Conservation (phyloP, 2,113 vertebrate species). For the Austrofundulus limnaeus region DNA sequence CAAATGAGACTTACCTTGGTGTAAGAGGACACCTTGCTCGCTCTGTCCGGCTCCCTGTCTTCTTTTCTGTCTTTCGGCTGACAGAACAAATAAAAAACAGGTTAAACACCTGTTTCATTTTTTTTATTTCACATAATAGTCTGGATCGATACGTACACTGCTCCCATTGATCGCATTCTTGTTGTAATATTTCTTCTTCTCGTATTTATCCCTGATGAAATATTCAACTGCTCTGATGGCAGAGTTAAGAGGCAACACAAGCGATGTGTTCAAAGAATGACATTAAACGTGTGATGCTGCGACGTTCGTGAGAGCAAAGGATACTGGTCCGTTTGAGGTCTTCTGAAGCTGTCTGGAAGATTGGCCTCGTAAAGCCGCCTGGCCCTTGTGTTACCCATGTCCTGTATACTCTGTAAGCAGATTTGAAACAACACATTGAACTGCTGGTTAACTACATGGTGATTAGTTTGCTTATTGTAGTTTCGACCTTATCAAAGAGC, state of each 20-base stretch:
- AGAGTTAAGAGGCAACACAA: constrained; percentile 45
- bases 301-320: constrained; percentile 53
- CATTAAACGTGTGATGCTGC: no score
- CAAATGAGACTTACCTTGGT: constrained; percentile 54
- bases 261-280: no score
- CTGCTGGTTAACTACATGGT: background rate
- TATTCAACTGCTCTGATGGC: constrained; percentile 90
- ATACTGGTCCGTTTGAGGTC: constrained; percentile 76
- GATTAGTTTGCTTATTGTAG: background rate
- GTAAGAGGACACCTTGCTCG: constrained; percentile 66
- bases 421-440: background rate
- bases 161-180: constrained; percentile 87
- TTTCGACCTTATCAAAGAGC: no score
- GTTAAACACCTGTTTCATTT: no score
- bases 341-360: constrained; percentile 87
- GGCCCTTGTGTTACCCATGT: constrained; percentile 96
- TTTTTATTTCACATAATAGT: background rate
- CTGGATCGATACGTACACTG: constrained; percentile 83
- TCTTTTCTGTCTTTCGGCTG: constrained; percentile 85
- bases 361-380: constrained; percentile 85
- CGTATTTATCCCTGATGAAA: constrained; percentile 98
- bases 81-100: background rate
- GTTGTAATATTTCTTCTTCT: constrained; percentile 96
- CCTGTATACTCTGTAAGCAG: constrained; percentile 94
- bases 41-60: constrained; percentile 86